Percentiles rank a stretch among this genome's conserved stretches.
Conservation (phyloP, 92 coral and sea anemone species). For the Epizoanthus stellaris region DNA sequence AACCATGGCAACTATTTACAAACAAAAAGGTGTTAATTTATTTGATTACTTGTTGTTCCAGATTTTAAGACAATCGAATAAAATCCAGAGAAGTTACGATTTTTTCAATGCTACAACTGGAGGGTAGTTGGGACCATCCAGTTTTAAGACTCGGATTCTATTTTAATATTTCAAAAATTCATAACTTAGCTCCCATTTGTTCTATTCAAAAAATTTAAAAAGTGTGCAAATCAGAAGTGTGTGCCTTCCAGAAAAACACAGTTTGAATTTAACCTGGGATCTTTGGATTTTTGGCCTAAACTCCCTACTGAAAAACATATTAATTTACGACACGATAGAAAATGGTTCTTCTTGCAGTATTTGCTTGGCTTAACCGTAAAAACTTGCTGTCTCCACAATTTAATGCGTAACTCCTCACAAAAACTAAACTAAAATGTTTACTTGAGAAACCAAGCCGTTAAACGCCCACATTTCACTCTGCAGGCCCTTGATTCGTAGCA, state of each 20-base stretch:
- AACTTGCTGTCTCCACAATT: not conserved
- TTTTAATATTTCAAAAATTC: constrained; percentile 5
- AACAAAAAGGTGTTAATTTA: too few species aligned
- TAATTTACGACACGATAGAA: constrained; percentile 1
- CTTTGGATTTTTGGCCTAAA: too few species aligned
- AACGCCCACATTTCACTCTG: not conserved
- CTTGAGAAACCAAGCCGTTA: not conserved
- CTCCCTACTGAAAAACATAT: not conserved
- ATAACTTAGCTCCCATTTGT: not conserved
- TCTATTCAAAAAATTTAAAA: not conserved
- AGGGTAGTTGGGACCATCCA: not conserved
- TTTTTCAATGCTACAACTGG: not conserved
- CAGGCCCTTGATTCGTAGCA: not conserved
- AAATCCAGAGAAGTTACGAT: not conserved
- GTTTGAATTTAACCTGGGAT: too few species aligned
- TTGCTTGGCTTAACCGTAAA: not conserved
- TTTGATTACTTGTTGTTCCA: too few species aligned
- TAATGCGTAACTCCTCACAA: not conserved
- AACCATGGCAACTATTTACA: too few species aligned
- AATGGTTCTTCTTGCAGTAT: constrained; percentile 18
- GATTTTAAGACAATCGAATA: not conserved
- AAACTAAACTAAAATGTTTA: not conserved
- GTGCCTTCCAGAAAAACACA: too few species aligned
- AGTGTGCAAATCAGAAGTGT: too few species aligned
- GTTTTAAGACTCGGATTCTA: not conserved